Evolutionary conservation across 2,113 vertebrate genomes (phyloP), one percentile per base, ranked within the genome.

Genomic region (Xiphorhynchus elegans): DNA sequence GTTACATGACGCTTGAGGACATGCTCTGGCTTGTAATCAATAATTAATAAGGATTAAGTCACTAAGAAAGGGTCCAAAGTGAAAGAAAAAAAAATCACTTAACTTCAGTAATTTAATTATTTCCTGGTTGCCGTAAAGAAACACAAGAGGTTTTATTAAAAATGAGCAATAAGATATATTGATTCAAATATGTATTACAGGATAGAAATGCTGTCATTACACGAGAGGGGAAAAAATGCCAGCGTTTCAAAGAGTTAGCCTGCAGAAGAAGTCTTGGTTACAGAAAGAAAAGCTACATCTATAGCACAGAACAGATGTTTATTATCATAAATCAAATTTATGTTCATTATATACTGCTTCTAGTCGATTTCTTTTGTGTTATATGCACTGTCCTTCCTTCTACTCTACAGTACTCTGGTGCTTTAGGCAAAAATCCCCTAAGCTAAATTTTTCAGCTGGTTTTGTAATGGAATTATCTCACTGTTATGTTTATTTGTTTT

Each of bases 71-170:
- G 8, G 10, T 49, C 52, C 62, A 77, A 86, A 67, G 73, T 11
- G 3, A 72, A 84, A 31, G 52, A 52, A 58, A 79, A 37, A 70
- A 40, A 24, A 10, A 24, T 23, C 9, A 92, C 13, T 47, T 64
- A 14, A 50, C 86, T 89, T 89, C 35, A 68, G 91, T 83, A 93
- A 95, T 63, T 91, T 72, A 85, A 87, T 37, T 70, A 76, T 24
- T 85, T 90, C 85, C 82, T 63, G 25, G 66, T 87, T 91, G 75
- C 78, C 95, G 96, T 40, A 97, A 97, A 70, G 39, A 95, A 96
- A 96, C 52, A 49, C 24, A 77, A 21, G 31, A 93, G 64, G 82
- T 68, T 95, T 95, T 42, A 96, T 80, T 93, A 91, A 90, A 97
- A 96, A 90, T 62, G 35, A 63, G 59, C 84, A 96, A 77, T 79